Base-by-base conservation (phyloP, 2,113 vertebrate genomes). In the Ageneiosus marmoratus region DNA sequence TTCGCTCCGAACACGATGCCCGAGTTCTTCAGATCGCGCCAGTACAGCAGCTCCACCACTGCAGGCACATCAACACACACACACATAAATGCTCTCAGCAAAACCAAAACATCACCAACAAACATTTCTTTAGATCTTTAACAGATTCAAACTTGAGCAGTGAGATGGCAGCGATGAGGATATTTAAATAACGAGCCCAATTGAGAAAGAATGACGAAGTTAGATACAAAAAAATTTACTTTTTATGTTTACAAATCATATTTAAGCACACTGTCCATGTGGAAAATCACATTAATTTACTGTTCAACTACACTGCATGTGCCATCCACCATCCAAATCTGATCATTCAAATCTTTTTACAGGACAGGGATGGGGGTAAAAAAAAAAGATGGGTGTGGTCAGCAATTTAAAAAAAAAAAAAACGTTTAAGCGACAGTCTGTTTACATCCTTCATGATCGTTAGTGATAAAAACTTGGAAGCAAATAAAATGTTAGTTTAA, bases 11-110 rank as follows among this genome's bases (percentile, higher is more conserved):
- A 99, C 90, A 98, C 97, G 91, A 95, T 96, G 83, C 96, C 97
- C 0, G 97, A 97, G 91, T 95, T 96, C 96, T 97, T 97, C 87
- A 99, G 94, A 89, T 99, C 97, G 83, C 96, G 96, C 98, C 98
- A 99, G 95, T 97, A 97, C 88, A 99, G 93, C 85, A 99, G 97
- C 89, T 99, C 97, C 91, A 98, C 95, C 94, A 97, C 98, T 99
- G 89, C 58, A 89, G 92, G 81, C 83, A 27, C 87, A 77, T 85
- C 44, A 55, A 3, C 22, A 4, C 50, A 74, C 72, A 72, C 27
- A 63, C 12, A 50, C 48, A 16, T 6, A n/a, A 24, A 24, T 24
- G 41, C 24, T 9, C 27, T 53, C n/a, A 22, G 56, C 32, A 50
- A 41, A 48, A 41, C 41, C 24, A 18, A n/a, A n/a, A n/a, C 4